phyloP scores from a whole-genome alignment of 64 coral and sea anemone genomes.

The Hydrozoanthus tunicans region DNA sequence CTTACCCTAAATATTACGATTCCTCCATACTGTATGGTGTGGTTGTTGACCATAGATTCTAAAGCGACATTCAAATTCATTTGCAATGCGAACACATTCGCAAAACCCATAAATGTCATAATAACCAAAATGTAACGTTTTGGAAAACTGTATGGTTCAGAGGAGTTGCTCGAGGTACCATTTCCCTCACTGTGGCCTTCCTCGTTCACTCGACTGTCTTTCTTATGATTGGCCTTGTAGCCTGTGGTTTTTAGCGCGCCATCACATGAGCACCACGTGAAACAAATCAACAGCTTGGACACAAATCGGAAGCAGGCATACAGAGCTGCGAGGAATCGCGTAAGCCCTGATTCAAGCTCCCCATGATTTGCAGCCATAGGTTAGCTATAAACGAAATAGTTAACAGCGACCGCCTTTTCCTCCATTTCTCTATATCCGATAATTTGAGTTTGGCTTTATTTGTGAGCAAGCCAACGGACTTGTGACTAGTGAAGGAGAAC shows the following conservation, averaged over 20 bases:
- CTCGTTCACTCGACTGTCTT: neutral
- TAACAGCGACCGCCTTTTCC: too few relatives aligned
- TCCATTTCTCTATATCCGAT: too few relatives aligned
- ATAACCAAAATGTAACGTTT: conserved; percentile 81
- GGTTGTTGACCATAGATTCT: conserved; percentile 82
- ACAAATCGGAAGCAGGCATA: conserved; percentile 39
- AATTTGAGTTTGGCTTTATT: too few relatives aligned
- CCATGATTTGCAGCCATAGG: conserved; percentile 15
- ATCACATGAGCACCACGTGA: conserved; percentile 53
- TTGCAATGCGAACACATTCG: conserved; percentile 81
- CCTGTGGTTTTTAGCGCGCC: neutral
- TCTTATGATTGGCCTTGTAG: neutral
- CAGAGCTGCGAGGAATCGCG: conserved; percentile 19
- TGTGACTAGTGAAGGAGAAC: too few relatives aligned
- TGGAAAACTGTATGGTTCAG: conserved; percentile 56
- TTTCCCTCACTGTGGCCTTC: neutral
- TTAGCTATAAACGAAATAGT: neutral
- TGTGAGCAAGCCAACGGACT: too few relatives aligned
- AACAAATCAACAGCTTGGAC: conserved; percentile 37
- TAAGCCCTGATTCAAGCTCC: conserved; percentile 27
- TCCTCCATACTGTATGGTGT: conserved; percentile 67
- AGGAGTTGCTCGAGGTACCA: neutral
- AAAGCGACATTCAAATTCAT: conserved; percentile 88
- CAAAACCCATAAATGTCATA: conserved; percentile 78
- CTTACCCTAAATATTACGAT: conserved; percentile 46